Evolutionary conservation across 2,888 invertebrate species (phyloP), one percentile per base, ranked within the genome.

Genomic region (Abrostola tripartita): DNA sequence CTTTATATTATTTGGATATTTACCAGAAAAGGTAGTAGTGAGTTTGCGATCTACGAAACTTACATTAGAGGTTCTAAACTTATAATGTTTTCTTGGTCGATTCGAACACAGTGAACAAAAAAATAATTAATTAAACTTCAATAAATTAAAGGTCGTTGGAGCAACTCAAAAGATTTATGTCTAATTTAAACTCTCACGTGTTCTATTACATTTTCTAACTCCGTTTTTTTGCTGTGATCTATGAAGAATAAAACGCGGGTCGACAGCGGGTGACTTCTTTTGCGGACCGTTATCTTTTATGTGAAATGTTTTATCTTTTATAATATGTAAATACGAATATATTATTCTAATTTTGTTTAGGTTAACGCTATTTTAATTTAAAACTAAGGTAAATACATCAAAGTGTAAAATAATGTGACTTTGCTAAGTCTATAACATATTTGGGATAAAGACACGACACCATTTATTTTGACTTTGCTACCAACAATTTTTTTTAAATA

Each of bases 381-480:
- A 24, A 24, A 47, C 1, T 44, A 44, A 14, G 24, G 44, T 47
- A 24, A 47, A 47, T 47, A 14, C 14, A 47, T 24, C 14, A 44
- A 47, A 47, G 44, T 47, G 44, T 47, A 14, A 47, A n/a, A n/a
- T n/a, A n/a, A 47, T 47, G 44, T 47, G 10, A 24, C 44, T 47
- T 47, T 47, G 10, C 14, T 14, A 47, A 47, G 44, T 9, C 44
- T 14, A 24, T 14, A 14, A 7, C 44, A 47, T 47, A 47, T 44
- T 44, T 24, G 44, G 24, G 24, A 24, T 14, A 24, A 8, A 14
- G 44, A 24, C 44, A 47, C 44, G 44, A 14, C 44, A 47, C 24
- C 1, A 24, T 24, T 24, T 24, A 24, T 1, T 24, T 24, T 24
- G 24, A 2, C 4, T 24, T 24, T 24, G 24, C 24, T 24, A 24